Evolutionary conservation across 2,797 vertebrate genomes (phyloP).

Genomic region (Dermochelys coriacea): DNA sequence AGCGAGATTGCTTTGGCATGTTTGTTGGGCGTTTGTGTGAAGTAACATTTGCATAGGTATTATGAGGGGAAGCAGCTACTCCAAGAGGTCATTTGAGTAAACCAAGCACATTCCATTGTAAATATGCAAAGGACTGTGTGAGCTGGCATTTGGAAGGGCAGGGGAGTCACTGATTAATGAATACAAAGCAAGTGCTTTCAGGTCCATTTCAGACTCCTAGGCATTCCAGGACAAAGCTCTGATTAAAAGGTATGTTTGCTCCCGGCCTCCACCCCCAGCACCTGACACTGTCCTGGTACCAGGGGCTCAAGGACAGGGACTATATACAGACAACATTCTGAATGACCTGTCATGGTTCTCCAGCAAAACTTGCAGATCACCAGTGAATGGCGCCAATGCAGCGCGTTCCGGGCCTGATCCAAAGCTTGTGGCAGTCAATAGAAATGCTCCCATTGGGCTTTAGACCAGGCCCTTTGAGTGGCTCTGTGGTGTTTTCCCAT

Average conservation of each 20-base stretch:
- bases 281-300: background rate
- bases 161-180: constrained; percentile 19
- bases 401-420: background rate
- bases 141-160: background rate
- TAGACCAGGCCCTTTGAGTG: background rate
- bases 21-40: constrained; percentile 14
- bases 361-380: background rate
- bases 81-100: constrained; percentile 11
- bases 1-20: constrained; percentile 14
- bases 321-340: background rate
- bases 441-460: background rate
- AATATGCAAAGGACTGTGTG: background rate
- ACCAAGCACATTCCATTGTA: constrained; percentile 15
- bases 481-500: background rate
- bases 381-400: background rate
- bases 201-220: background rate
- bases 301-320: background rate
- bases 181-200: background rate
- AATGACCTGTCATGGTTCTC: background rate
- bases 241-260: background rate
- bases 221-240: background rate
- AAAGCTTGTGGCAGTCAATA: background rate
- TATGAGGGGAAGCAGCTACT: constrained; percentile 6
- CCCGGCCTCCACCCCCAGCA: background rate
- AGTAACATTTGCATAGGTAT: constrained; percentile 32